Base-by-base conservation (phyloP, 2,888 invertebrate species). In the Drosophila emarginata region DNA sequence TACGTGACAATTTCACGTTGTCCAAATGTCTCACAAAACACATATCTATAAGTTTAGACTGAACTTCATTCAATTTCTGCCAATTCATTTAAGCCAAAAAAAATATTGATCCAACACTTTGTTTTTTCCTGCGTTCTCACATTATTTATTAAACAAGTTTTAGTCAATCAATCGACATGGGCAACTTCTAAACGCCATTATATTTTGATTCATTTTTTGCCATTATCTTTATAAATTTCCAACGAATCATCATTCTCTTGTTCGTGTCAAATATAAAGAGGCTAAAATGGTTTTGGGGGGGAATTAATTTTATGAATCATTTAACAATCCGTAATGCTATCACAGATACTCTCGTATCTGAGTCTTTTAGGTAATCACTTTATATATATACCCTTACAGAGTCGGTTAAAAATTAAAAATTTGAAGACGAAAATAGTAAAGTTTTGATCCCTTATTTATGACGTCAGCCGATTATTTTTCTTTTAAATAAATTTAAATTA, bases 1-100 rank as follows among this genome's bases (percentile, higher is more conserved):
- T 80, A 80, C 80, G 80, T 80, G 80, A 68, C 64, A 26, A 68
- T 70, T 64, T 70, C 65, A 62, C 58, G 56, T 65, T 57, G 52
- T 11, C 28, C 32, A 15, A 18, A 26, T 4, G 23, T 45, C 14
- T 61, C 26, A 18, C 18, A 18, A 32, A 12, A n/a, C n/a, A n/a
- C n/a, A 26, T 58, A 63, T n/a, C 45, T 40, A n/a, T 45, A 18
- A 50, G 18, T 45, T 9, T 32, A 1, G 32, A 2, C 18, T 18
- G 7, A 40, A 14, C 6, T 39, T 14, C 6, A 23, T 39, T 1
- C 40, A 37, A 50, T 36, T 63, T 57, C 36, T 53, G 45, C 18
- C 39, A 18, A 45, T 45, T 45, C 45, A 45, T 45, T 11, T 45
- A 15, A 40, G 15, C 15, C 40, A 40, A 40, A 40, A 40, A 32